phyloP scores from a whole-genome alignment of 2,797 vertebrate genomes.

The Channallabes apus region DNA sequence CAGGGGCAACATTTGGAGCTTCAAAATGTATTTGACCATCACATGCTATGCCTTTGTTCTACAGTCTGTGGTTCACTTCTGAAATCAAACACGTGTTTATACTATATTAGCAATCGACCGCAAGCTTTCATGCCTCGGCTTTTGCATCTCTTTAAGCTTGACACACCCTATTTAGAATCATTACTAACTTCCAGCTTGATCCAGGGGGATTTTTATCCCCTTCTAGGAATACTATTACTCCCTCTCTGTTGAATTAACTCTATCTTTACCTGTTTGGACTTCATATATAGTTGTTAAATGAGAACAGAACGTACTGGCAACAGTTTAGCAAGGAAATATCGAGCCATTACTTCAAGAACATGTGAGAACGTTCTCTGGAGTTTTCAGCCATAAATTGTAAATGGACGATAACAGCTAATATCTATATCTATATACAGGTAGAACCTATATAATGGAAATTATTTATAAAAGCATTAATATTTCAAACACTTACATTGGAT shows the following conservation, averaged over 20 bases:
- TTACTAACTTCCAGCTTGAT: conserved; percentile 38
- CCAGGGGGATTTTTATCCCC: conserved; percentile 24
- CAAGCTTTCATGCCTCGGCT: conserved; percentile 28
- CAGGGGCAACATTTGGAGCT: conserved; percentile 25
- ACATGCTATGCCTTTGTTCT: conserved; percentile 37
- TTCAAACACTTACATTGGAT: conserved; percentile 1
- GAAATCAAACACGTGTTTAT: conserved; percentile 33
- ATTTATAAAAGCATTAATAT: background rate
- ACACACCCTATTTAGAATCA: conserved; percentile 46
- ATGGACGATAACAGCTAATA: background rate
- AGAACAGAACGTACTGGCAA: background rate
- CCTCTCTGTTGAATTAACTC: conserved; percentile 27
- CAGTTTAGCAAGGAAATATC: background rate
- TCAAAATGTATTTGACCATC: conserved; percentile 38
- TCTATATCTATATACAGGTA: no score
- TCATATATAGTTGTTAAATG: background rate
- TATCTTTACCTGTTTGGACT: background rate
- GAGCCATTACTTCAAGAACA: background rate
- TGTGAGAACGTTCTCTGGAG: background rate
- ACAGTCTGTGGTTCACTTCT: conserved; percentile 25
- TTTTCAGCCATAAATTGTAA: background rate
- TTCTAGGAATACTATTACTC: conserved; percentile 17
- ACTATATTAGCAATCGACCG: conserved; percentile 27
- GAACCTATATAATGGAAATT: background rate
- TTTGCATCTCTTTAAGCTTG: conserved; percentile 33